Evolutionary conservation across 1,140 invertebrate species (phyloP).

Genomic region (Bacillus rossius): DNA sequence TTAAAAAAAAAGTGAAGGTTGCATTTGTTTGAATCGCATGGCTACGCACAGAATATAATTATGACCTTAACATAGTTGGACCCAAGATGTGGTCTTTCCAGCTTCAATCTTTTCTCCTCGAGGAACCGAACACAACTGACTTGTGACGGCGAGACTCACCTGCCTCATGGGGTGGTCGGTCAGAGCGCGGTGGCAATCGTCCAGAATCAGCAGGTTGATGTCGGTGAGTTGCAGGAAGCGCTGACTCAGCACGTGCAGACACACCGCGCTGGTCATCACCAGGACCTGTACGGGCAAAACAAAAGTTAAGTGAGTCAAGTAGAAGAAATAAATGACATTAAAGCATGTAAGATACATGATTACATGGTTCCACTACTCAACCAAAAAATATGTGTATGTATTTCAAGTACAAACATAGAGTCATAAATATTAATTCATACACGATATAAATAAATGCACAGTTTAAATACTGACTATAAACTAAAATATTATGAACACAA

Average conservation of each 20-base stretch:
- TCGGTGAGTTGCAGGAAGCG: slow-evolving; percentile 46
- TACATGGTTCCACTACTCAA: no score
- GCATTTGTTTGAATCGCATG: neutral
- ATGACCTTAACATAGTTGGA: neutral
- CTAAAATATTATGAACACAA: no score
- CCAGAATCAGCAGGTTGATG: slow-evolving; percentile 73
- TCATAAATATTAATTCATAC: no score
- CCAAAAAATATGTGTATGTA: no score
- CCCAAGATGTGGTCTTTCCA: neutral
- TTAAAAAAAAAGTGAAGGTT: neutral
- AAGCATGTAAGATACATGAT: no score
- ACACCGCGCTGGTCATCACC: slow-evolving; percentile 61
- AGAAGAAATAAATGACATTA: slow-evolving; percentile 2
- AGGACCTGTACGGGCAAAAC: slow-evolving; percentile 49
- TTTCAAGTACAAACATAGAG: no score
- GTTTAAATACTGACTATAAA: no score
- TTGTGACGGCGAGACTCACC: no score
- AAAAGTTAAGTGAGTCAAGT: neutral
- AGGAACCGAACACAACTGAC: no score
- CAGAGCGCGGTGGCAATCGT: slow-evolving; percentile 70
- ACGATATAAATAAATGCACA: no score
- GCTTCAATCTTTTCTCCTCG: no score
- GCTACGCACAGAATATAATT: neutral
- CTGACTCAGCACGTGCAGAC: slow-evolving; percentile 50
- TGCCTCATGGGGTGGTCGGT: slow-evolving; percentile 44